These are phyloP conservation scores for Parascotia fuliginaria DNA, from an alignment of 2,888 invertebrate genomes.

Conservation along the genomic window DNA sequence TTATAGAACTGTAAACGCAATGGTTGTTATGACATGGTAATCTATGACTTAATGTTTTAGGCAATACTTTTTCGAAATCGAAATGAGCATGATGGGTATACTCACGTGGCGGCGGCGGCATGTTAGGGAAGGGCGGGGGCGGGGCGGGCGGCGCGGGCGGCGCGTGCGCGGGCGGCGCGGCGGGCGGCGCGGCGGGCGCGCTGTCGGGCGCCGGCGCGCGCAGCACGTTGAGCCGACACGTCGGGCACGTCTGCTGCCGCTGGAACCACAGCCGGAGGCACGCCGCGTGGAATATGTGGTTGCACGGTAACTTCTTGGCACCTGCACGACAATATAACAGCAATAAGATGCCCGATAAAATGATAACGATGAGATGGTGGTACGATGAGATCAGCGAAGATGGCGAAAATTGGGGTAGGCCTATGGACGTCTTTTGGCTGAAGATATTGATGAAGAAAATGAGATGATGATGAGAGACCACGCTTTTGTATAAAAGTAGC, in stretches of 20 bases:
- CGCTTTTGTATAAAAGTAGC: too few species aligned
- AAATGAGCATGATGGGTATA: conserved; percentile 8
- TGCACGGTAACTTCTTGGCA: conserved; percentile 98
- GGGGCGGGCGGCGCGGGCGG: conserved; percentile 38
- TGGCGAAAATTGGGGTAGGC: too few species aligned
- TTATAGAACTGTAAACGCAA: too few species aligned
- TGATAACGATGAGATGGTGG: too few species aligned
- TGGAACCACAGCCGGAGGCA: conserved; percentile 99
- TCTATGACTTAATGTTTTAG: too few species aligned
- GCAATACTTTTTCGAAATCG: too few species aligned
- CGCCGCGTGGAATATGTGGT: conserved; percentile 99
- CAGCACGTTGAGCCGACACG: conserved; percentile 96
- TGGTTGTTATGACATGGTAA: too few species aligned
- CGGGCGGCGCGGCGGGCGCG: conserved; percentile 46
- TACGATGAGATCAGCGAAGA: too few species aligned
- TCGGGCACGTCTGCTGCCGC: conserved; percentile 99
- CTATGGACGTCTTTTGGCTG: too few species aligned
- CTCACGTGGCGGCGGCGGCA: conserved; percentile 74
- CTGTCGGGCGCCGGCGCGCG: conserved; percentile 76
- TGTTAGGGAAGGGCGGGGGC: conserved; percentile 58
- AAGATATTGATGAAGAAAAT: too few species aligned
- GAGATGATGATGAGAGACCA: too few species aligned
- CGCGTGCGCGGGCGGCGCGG: conserved; percentile 46
- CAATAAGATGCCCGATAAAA: too few species aligned
- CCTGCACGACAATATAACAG: conserved; percentile 56